phyloP scores from a whole-genome alignment of 2,113 vertebrate genomes.

The Baryphthengus martii region DNA sequence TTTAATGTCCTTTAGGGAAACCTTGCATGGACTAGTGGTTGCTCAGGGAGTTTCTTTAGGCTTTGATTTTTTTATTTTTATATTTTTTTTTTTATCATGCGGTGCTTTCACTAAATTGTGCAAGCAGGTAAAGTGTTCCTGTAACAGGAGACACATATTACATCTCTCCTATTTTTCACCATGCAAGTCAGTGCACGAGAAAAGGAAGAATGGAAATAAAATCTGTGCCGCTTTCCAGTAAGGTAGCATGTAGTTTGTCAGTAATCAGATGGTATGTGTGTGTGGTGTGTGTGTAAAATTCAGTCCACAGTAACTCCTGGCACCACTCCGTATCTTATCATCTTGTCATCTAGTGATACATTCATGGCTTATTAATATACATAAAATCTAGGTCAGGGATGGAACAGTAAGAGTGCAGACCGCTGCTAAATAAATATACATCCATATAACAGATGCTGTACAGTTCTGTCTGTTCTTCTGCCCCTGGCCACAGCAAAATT shows the following conservation, averaged over 20 bases:
- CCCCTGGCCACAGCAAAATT: neutral
- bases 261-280: neutral
- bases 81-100: neutral
- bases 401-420: neutral
- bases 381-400: neutral
- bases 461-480: neutral
- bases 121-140: neutral
- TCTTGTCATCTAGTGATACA: neutral
- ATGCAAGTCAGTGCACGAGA: neutral
- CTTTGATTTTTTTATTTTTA: neutral
- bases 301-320: neutral
- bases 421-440: neutral
- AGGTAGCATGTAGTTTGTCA: neutral
- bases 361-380: neutral
- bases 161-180: neutral
- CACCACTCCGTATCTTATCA: neutral
- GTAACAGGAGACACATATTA: neutral
- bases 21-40: neutral
- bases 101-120: neutral
- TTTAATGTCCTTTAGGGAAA: neutral
- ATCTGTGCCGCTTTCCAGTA: neutral
- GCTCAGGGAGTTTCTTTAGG: neutral
- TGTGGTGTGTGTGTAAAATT: neutral
- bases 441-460: neutral
- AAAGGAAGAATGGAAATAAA: neutral